Conservation (phyloP, 2,888 invertebrate genomes). For the Escarpia spicata region DNA sequence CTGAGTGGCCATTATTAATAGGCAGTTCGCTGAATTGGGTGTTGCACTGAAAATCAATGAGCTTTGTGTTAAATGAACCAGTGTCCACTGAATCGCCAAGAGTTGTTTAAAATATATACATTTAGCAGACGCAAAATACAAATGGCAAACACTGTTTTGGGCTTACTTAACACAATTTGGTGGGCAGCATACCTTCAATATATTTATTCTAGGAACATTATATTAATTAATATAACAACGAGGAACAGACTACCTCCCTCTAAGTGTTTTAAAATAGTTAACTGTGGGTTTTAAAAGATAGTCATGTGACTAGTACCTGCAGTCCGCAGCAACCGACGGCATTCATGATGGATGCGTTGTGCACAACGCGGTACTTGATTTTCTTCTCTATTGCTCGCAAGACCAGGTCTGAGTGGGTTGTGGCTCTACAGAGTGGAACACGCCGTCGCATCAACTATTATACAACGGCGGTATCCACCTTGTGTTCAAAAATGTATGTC, state of each 20-base stretch:
- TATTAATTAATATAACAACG: neutral
- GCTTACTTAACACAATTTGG: too few relatives aligned
- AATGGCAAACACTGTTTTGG: too few relatives aligned
- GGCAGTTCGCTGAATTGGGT: too few relatives aligned
- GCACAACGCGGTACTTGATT: conserved; percentile 70
- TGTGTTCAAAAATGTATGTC: neutral
- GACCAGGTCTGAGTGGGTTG: conserved; percentile 95
- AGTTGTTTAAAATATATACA: too few relatives aligned
- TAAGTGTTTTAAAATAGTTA: too few relatives aligned
- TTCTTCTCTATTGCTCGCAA: conserved; percentile 84
- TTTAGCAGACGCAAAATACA: too few relatives aligned
- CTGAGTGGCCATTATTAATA: too few relatives aligned
- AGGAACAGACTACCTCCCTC: neutral
- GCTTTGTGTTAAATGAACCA: too few relatives aligned
- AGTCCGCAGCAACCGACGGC: conserved; percentile 84
- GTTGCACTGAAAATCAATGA: too few relatives aligned
- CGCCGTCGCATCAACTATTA: neutral
- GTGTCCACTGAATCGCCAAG: too few relatives aligned
- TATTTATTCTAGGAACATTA: too few relatives aligned
- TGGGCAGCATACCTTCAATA: too few relatives aligned
- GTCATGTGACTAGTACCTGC: conserved; percentile 53
- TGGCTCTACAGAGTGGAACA: conserved; percentile 74
- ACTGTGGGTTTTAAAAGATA: neutral
- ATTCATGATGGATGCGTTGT: conserved; percentile 60
- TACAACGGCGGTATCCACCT: neutral